Evolutionary conservation across 2,113 vertebrate species (phyloP).

Genomic region (Bungarus multicinctus): DNA sequence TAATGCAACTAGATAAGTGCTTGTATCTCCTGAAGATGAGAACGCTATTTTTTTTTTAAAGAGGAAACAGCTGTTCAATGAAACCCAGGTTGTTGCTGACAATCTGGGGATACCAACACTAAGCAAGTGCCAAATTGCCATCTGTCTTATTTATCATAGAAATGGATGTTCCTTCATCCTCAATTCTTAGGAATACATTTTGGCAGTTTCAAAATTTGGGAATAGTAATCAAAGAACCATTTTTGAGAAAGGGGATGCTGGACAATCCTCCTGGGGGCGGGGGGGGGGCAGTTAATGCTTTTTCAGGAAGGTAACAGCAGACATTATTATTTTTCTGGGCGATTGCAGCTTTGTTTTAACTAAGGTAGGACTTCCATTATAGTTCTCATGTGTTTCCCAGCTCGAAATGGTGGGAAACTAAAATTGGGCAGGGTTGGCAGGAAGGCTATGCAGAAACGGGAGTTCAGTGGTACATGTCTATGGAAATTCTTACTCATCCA

Average conservation of each 20-base stretch:
- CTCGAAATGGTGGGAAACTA: not conserved
- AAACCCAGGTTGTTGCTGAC: not conserved
- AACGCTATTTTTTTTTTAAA: not conserved
- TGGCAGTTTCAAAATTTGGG: not conserved
- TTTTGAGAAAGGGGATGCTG: not conserved
- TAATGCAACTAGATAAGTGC: not conserved
- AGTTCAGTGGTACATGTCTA: too few relatives aligned
- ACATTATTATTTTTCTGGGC: not conserved
- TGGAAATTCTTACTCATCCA: too few relatives aligned
- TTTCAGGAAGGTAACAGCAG: not conserved
- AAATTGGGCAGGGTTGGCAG: not conserved
- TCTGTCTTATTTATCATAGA: slow-evolving; percentile 9
- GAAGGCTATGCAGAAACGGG: not conserved
- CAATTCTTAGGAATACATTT: not conserved
- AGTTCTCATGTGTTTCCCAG: not conserved
- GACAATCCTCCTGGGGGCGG: not conserved
- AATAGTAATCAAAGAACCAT: not conserved
- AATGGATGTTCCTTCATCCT: not conserved
- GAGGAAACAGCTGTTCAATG: slow-evolving; percentile 8
- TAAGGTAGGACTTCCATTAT: not conserved
- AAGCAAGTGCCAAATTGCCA: slow-evolving; percentile 1
- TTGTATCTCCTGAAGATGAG: not conserved
- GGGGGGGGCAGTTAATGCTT: not conserved
- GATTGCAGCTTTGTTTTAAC: not conserved
- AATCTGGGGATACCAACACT: not conserved